Percentiles rank a stretch among this genome's conserved stretches.
Evolutionary conservation across 2,888 invertebrate species (phyloP).

Genomic region (Drosophila rubida): DNA sequence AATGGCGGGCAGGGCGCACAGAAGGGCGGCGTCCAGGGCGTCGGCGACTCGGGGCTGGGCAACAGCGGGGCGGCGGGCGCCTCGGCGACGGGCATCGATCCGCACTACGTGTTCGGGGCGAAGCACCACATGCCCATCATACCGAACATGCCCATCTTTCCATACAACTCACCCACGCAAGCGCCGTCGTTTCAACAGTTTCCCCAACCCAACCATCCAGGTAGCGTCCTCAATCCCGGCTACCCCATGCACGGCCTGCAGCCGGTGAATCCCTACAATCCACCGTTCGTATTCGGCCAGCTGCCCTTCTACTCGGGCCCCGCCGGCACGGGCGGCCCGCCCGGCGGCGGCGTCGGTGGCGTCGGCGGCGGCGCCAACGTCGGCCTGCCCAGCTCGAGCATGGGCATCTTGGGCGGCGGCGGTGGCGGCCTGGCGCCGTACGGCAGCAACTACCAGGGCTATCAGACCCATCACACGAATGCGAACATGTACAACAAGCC

Average conservation of each 20-base stretch:
- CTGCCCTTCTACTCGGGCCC: slow-evolving; percentile 82
- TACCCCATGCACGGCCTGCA: slow-evolving; percentile 82
- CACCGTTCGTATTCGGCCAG: slow-evolving; percentile 84
- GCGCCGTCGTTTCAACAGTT: slow-evolving; percentile 84
- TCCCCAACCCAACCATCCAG: slow-evolving; percentile 85
- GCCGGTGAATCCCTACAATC: slow-evolving; percentile 84
- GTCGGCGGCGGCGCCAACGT: slow-evolving; percentile 75
- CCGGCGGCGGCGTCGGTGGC: slow-evolving; percentile 80
- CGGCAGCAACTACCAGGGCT: slow-evolving; percentile 81
- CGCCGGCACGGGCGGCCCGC: slow-evolving; percentile 83
- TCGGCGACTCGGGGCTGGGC: slow-evolving; percentile 9
- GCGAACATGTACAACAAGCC: slow-evolving; percentile 84
- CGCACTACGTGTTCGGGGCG: slow-evolving; percentile 84
- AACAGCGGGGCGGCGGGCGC: slow-evolving; percentile 61
- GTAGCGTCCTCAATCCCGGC: slow-evolving; percentile 83
- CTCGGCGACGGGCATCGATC: slow-evolving; percentile 81
- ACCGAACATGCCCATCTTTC: slow-evolving; percentile 84
- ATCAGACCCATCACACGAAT: slow-evolving; percentile 74
- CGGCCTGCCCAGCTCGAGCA: slow-evolving; percentile 82
- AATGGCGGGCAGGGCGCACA: slow-evolving; percentile 29
- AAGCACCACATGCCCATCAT: slow-evolving; percentile 83
- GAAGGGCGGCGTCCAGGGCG: slow-evolving; percentile 8
- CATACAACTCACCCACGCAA: slow-evolving; percentile 83
- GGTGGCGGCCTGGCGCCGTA: slow-evolving; percentile 81
- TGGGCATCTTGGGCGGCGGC: slow-evolving; percentile 76